These are phyloP conservation scores for Aphaenogaster floridana DNA, from an alignment of 1,140 invertebrate genomes.

Conservation along the genomic window DNA sequence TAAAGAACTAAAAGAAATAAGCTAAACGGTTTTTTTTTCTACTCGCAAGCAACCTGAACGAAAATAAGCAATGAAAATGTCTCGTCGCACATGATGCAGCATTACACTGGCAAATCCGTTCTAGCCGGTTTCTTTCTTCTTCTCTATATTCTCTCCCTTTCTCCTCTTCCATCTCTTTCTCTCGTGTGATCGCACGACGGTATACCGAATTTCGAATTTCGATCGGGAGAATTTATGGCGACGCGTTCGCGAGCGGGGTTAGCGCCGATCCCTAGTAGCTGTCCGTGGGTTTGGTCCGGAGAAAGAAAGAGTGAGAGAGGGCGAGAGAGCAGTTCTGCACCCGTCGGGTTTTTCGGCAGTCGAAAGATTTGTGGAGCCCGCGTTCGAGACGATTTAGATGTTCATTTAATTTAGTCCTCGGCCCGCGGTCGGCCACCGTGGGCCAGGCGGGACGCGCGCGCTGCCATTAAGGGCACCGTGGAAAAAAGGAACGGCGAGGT, in stretches of 20 bases:
- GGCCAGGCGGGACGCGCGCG: slow-evolving; percentile 57
- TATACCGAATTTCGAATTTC: slow-evolving; percentile 74
- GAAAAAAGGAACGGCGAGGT: slow-evolving; percentile 62
- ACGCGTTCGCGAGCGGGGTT: slow-evolving; percentile 51
- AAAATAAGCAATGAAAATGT: not conserved
- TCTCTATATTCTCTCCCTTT: slow-evolving; percentile 1
- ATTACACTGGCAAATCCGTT: slow-evolving; percentile 2
- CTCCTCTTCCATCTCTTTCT: slow-evolving; percentile 39
- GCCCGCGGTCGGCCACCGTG: slow-evolving; percentile 60
- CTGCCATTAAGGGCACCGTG: slow-evolving; percentile 69
- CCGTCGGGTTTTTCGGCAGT: slow-evolving; percentile 75
- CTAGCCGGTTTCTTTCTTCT: slow-evolving; percentile 15
- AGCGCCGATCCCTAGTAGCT: slow-evolving; percentile 55
- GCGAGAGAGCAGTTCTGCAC: slow-evolving; percentile 54
- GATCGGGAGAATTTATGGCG: slow-evolving; percentile 70
- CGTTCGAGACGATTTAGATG: slow-evolving; percentile 75
- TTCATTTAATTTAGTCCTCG: slow-evolving; percentile 77
- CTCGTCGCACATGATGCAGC: not conserved
- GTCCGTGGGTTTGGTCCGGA: slow-evolving; percentile 13
- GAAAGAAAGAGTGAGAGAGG: slow-evolving; percentile 2
- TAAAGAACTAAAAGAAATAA: not conserved
- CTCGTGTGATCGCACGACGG: slow-evolving; percentile 66
- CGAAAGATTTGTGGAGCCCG: slow-evolving; percentile 72
- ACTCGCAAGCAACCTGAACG: not conserved
- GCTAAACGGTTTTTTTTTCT: not conserved